Conservation (phyloP, 1,140 invertebrate species). For the Linepithema humile region DNA sequence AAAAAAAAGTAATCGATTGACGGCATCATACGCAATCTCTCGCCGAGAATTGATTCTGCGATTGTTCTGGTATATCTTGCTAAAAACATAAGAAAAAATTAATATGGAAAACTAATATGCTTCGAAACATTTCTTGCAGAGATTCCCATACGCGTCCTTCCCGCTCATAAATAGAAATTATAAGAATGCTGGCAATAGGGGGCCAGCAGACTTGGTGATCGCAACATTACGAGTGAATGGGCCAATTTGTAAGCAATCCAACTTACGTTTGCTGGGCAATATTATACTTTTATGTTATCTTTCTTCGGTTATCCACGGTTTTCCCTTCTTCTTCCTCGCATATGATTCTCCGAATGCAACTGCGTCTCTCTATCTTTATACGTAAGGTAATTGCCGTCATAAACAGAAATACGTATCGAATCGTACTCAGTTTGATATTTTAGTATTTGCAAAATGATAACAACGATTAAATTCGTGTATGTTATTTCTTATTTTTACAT, state of each 20-base stretch:
- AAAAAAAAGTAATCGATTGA: background rate
- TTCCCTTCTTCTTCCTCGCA: background rate
- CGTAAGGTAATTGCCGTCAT: background rate
- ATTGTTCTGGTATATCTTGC: slow-evolving; percentile 14
- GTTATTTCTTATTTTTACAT: too few species aligned
- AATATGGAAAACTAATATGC: slow-evolving; percentile 68
- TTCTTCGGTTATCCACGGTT: slow-evolving; percentile 60
- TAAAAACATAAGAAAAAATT: slow-evolving; percentile 65
- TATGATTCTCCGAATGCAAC: background rate
- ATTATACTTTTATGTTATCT: slow-evolving; percentile 83
- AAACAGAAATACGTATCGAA: background rate
- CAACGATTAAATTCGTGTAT: background rate
- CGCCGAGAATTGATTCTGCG: slow-evolving; percentile 30
- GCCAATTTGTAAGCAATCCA: slow-evolving; percentile 85
- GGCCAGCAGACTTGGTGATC: slow-evolving; percentile 76
- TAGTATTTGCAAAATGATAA: background rate
- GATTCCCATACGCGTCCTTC: slow-evolving; percentile 65
- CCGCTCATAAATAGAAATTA: slow-evolving; percentile 78
- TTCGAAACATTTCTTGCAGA: slow-evolving; percentile 55
- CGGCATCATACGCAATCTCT: background rate
- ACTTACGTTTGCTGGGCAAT: slow-evolving; percentile 81
- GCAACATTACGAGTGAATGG: slow-evolving; percentile 84
- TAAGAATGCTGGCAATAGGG: slow-evolving; percentile 72
- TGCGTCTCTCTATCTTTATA: slow-evolving; percentile 24
- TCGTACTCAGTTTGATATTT: background rate